Base-by-base conservation (phyloP, 2,888 invertebrate species). In the Nemurella pictetii region DNA sequence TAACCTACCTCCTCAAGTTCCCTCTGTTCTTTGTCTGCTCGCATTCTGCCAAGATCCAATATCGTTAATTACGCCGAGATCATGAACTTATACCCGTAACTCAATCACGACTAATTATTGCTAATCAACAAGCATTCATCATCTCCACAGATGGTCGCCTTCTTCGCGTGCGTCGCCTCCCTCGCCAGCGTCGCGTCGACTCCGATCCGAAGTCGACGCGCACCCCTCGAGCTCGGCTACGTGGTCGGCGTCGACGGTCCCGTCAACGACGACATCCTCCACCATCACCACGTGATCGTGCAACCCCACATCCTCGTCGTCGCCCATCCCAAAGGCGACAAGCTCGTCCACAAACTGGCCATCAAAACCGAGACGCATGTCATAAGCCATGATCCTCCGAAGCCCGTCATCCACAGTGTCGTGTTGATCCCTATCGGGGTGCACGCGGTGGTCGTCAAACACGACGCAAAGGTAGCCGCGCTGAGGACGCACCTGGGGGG, bases 211-310 rank as follows among this genome's bases (percentile, higher is more conserved):
- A 4, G 12, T 7, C 20, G 81, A 81, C 36, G 81, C 9, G 26
- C 82, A 55, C 82, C 82, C 15, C 29, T 82, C 4, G 82, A 82
- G 29, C 55, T 82, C 28, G 82, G 82, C 82, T 82, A 82, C 82
- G 55, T 82, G 28, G 82, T 82, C 72, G 82, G 82, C 73, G 72
- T 82, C 28, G 28, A 36, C 55, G 55, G 72, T 20, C 72, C 82
- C n/a, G 25, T 73, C 73, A 73, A 20, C 73, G 73, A 73, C 73
- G 81, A 81, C 72, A 2, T 55, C 72, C 3, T 55, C 27, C 82
- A 82, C 27, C 82, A 82, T 35, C 80, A 81, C 26, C 80, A 80
- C 80, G 30, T 80, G 30, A 81, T 81, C 36, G 80, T 81, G 25
- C 35, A 25, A 25, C 80, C 29, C 32, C 35, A 32, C n/a, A 32